Base-by-base conservation (phyloP, 1,140 invertebrate species). In the Drosophila repleta region DNA sequence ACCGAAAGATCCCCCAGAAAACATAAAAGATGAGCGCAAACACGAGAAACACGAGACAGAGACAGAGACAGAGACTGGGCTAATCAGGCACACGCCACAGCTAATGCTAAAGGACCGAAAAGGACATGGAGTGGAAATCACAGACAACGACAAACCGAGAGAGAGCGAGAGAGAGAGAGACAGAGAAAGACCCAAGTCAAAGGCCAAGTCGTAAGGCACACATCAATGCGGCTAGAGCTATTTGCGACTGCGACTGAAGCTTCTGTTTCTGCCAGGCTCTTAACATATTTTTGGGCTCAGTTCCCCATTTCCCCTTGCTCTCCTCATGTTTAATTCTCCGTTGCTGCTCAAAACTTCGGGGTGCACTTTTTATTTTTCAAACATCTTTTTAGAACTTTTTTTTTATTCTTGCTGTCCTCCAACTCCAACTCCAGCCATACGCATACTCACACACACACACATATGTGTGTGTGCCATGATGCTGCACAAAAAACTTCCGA, bases 401-500 rank as follows among this genome's bases (percentile, higher is more conserved):
- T 55, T 18, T 52, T 39, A 35, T 15, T 48, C 6, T 39, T 39
- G 17, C 8, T 41, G 39, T 17, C n/a, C n/a, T 41, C 39, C 17
- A 3, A 3, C n/a, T 35, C 10, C 17, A 45, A 45, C 57, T 58
- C 45, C 24, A 15, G 0, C 2, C 32, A 35, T 11, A 35, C 39
- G 3, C 18, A 29, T 21, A 20, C 17, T 26, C 21, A 24, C 32
- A 18, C 17, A 15, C 41, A 11, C 11, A 41, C 24, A 11, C 29
- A 13, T 11, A 21, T 48, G 35, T 56, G 35, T 84, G 58, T 77
- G 79, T 60, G 60, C 80, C 76, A 73, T 85, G 82, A 87, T 87
- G 82, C 82, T 85, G 83, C 82, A 87, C 75, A 87, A 87, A 87
- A 87, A 87, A 87, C 82, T 87, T 87, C 82, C 82, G 82, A 88